Evolutionary conservation across 2,113 vertebrate genomes (phyloP), one percentile per base, ranked within the genome.

Genomic region (Stictonetta naevosa): DNA sequence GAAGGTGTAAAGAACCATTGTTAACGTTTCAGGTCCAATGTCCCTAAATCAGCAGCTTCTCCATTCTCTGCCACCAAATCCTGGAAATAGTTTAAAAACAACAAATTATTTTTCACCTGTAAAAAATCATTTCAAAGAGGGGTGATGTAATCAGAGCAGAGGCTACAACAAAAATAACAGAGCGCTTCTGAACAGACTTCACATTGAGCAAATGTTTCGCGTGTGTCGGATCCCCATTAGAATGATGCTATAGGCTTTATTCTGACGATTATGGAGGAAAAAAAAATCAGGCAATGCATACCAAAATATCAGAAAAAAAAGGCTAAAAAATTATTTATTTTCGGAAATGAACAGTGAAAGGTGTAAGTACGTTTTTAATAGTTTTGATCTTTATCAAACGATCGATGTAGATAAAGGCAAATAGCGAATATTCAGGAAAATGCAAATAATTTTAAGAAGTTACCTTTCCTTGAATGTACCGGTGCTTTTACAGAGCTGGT

Each of bases 391-490:
- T 69, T 86, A 69, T 69, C 53, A 85, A 92, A 80, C 8, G 22
- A 50, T 73, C 62, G 12, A 48, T 87, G 59, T 34, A 64, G 33
- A 38, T 53, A 82, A 72, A 94, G 80, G 21, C 28, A 82, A 91
- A 79, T 31, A 71, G 55, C 21, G 63, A 91, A 73, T 75, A 76
- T 83, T 69, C 34, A 78, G 67, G 71, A 79, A 66, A 87, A 86
- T 26, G 38, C 36, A 56, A 77, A 81, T 64, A 82, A 88, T 95
- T 87, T 78, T 42, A 79, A 78, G 90, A 94, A 81, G 73, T 94
- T 97, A 95, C 96, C 86, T 91, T 96, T 85, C 56, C 18, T 56
- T 31, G 44, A 63, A 28, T 22, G 63, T 34, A 88, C 44, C 59
- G 38, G 36, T 77, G 91, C 69, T 25, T 76, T 83, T 93, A 86